Conservation (phyloP, 2,888 invertebrate genomes). For the Eupeodes luniger region DNA sequence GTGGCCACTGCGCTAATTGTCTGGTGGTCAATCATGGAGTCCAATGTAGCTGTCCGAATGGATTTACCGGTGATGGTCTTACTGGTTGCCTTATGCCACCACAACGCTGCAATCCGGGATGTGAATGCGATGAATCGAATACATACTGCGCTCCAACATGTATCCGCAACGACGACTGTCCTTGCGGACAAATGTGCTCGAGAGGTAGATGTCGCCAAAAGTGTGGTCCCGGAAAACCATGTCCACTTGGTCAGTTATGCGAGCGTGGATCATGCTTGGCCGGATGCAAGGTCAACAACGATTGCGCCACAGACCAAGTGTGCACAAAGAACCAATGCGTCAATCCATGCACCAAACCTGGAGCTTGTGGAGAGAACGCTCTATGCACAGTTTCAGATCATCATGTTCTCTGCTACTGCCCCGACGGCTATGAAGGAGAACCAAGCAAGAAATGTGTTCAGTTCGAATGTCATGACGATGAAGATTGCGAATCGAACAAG, state of each 20-base stretch:
- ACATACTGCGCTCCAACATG: slow-evolving; percentile 90
- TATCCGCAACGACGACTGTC: slow-evolving; percentile 88
- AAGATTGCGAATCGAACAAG: slow-evolving; percentile 91
- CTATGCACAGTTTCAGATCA: slow-evolving; percentile 92
- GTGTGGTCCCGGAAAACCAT: slow-evolving; percentile 88
- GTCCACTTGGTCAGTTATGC: slow-evolving; percentile 91
- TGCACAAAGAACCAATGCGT: slow-evolving; percentile 90
- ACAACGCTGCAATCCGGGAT: slow-evolving; percentile 89
- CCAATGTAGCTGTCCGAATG: slow-evolving; percentile 93
- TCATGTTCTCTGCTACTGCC: slow-evolving; percentile 93
- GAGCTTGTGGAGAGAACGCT: slow-evolving; percentile 92
- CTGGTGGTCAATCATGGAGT: slow-evolving; percentile 92
- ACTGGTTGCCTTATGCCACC: slow-evolving; percentile 90
- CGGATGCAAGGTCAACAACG: slow-evolving; percentile 91
- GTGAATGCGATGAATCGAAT: slow-evolving; percentile 92
- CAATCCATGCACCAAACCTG: slow-evolving; percentile 88
- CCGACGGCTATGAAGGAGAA: slow-evolving; percentile 93
- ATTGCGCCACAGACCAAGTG: slow-evolving; percentile 91
- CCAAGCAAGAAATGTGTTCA: slow-evolving; percentile 90
- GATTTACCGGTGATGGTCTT: slow-evolving; percentile 92
- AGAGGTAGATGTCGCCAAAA: slow-evolving; percentile 89
- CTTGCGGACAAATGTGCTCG: slow-evolving; percentile 92
- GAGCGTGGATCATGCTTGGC: slow-evolving; percentile 89
- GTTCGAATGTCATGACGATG: slow-evolving; percentile 90
- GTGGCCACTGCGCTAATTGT: slow-evolving; percentile 94